Percentiles rank a stretch among this genome's conserved stretches.
These are phyloP conservation scores for Carassius carassius DNA, from an alignment of 2,113 vertebrate species.

Conservation along the genomic window DNA sequence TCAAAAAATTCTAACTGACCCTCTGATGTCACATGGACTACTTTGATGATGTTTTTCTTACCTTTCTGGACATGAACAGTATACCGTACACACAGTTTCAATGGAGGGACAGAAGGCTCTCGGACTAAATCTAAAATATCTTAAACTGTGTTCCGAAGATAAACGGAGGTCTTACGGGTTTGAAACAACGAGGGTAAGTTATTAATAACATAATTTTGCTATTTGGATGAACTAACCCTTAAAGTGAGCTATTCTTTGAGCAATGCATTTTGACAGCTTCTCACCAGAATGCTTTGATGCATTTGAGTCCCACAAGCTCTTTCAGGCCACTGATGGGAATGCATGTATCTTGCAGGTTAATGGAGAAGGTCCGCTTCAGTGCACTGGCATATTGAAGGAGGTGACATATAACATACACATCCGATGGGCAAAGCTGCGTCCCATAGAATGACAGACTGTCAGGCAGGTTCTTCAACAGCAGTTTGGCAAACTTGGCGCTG, in stretches of 20 bases:
- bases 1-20: too few relatives aligned
- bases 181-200: too few relatives aligned
- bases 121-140: too few relatives aligned
- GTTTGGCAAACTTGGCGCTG: conserved; percentile 66
- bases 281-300: conserved; percentile 83
- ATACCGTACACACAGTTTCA: too few relatives aligned
- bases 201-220: too few relatives aligned
- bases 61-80: too few relatives aligned
- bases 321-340: conserved; percentile 79
- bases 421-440: conserved; percentile 75
- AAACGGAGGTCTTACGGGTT: too few relatives aligned
- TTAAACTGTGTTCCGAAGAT: too few relatives aligned
- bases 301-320: conserved; percentile 76
- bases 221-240: too few relatives aligned
- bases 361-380: conserved; percentile 72
- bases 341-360: conserved; percentile 82
- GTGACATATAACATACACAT: conserved; percentile 75
- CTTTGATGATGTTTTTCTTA: too few relatives aligned
- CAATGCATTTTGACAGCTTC: conserved; percentile 25
- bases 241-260: background rate
- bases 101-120: too few relatives aligned
- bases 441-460: conserved; percentile 79
- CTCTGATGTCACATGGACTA: too few relatives aligned
- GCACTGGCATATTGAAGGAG: conserved; percentile 70
- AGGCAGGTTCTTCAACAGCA: conserved; percentile 75